Base-by-base conservation (phyloP, 1,140 invertebrate genomes). In the Philotrypesis tridentata region DNA sequence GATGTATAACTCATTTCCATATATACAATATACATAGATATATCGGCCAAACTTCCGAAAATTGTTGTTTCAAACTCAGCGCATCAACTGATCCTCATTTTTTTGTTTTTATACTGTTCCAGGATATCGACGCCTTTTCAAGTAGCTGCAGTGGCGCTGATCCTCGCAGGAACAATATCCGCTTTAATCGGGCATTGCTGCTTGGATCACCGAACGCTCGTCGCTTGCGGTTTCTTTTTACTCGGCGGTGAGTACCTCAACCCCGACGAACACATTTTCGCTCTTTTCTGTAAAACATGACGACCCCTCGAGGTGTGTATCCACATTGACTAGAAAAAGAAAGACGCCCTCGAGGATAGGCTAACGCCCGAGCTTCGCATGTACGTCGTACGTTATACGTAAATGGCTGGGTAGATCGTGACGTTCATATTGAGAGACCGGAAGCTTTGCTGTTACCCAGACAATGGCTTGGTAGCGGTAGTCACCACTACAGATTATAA, bases 151-250 rank as follows among this genome's bases (percentile, higher is more conserved):
- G 91, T 93, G 40, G 85, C 91, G 25, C 85, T 95, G 71, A 92
- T 94, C 74, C 85, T 94, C 27, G 89, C 93, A 23, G 94, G 93
- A 63, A 93, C 93, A 27, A 89, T 95, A 83, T 94, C 92, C 55
- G 93, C 94, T 40, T 85, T 95, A 79, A 91, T 94, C 84, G 94
- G 94, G 70, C 93, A 94, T 86, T 94, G 93, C 88, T 93, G 93
- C 87, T 92, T 92, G 73, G 94, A 95, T 90, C 93, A 94, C 86
- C 93, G 94, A 86, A 94, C 93, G 17, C 91, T 95, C 27, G 89
- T 95, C 14, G 94, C 94, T 25, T 94, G 93, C 83, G 94, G 94
- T 83, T 88, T 94, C n/a, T 94, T 93, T 87, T 94, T 94, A 33
- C 89, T 94, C 40, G 93, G 93, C 80, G 94, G 94, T 94, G 87